Percentiles rank a stretch among this genome's conserved stretches.
Evolutionary conservation across 1,140 invertebrate species (phyloP).

Genomic region (Scaptomyza pallida): DNA sequence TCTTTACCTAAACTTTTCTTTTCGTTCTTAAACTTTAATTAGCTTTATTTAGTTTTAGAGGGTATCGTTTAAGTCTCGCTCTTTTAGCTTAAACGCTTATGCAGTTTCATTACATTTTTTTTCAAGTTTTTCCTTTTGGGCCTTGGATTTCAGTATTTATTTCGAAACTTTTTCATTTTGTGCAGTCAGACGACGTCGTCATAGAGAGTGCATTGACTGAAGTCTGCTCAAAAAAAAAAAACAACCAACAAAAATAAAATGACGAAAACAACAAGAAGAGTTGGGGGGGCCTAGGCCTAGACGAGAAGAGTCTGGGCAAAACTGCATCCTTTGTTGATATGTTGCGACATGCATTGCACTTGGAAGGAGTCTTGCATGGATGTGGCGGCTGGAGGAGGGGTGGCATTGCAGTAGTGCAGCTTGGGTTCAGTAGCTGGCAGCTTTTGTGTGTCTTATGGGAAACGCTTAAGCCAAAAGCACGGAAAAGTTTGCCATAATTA

Average conservation of each 20-base stretch:
- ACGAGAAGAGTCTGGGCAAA: slow-evolving; percentile 26
- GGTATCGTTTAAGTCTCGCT: not conserved
- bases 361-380: slow-evolving; percentile 8
- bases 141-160: slow-evolving; percentile 72
- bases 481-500: slow-evolving; percentile 74
- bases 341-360: slow-evolving; percentile 64
- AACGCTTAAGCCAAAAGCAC: slow-evolving; percentile 59
- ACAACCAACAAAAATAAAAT: slow-evolving; percentile 55
- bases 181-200: slow-evolving; percentile 77
- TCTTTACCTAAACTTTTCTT: no score
- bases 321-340: slow-evolving; percentile 79
- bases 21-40: no score
- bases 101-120: slow-evolving; percentile 23
- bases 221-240: slow-evolving; percentile 55
- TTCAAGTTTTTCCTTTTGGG: slow-evolving; percentile 74
- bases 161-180: slow-evolving; percentile 80
- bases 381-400: not conserved
- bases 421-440: slow-evolving; percentile 66
- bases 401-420: slow-evolving; percentile 13
- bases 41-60: no score
- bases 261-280: slow-evolving; percentile 42
- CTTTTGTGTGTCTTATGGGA: slow-evolving; percentile 64
- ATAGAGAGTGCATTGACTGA: slow-evolving; percentile 82
- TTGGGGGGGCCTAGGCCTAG: slow-evolving; percentile 13
- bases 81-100: slow-evolving; percentile 1